Percentiles rank a stretch among this genome's conserved stretches.
phyloP scores from a whole-genome alignment of 1,140 invertebrate species.

The Physella acuta region DNA sequence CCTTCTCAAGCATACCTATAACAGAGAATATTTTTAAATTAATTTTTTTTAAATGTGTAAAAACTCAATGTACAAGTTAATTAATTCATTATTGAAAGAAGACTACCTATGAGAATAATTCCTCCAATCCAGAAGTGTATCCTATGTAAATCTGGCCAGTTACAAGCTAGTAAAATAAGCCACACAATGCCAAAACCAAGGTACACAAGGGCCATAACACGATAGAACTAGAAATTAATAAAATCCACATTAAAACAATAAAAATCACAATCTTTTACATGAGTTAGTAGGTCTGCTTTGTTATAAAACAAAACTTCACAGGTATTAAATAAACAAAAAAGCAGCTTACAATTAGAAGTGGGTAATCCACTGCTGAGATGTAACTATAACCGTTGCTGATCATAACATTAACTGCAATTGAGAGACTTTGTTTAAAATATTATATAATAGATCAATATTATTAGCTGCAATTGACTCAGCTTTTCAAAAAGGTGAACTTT shows the following conservation, averaged over 20 bases:
- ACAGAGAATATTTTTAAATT: conserved; percentile 20
- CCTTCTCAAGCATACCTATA: conserved; percentile 66
- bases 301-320: no score
- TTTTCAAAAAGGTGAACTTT: no score
- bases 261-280: background rate
- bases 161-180: conserved; percentile 79
- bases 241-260: background rate
- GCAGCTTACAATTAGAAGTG: conserved; percentile 68
- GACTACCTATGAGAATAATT: conserved; percentile 77
- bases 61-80: background rate
- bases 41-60: background rate
- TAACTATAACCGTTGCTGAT: conserved; percentile 71
- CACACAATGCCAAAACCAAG: conserved; percentile 79
- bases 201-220: conserved; percentile 86
- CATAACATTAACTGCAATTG: conserved; percentile 42
- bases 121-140: conserved; percentile 95
- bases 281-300: background rate
- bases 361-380: conserved; percentile 76
- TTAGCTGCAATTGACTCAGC: no score
- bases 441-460: no score
- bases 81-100: background rate
- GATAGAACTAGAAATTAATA: conserved; percentile 74
- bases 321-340: no score
- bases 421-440: conserved; percentile 16
- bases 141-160: conserved; percentile 87